Evolutionary conservation across 2,888 invertebrate genomes (phyloP).

Genomic region (Chironomus tentans): DNA sequence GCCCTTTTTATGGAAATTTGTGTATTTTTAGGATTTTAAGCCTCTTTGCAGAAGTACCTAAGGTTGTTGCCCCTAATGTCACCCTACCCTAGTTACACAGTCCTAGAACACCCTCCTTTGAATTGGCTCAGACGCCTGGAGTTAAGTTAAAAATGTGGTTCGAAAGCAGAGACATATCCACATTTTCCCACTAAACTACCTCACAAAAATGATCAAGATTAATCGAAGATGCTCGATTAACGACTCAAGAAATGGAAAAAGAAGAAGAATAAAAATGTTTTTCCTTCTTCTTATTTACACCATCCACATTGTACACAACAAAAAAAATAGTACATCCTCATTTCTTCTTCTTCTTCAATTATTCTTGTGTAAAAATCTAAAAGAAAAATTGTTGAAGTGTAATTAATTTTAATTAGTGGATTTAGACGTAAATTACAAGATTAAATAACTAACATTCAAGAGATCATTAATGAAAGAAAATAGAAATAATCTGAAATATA

Average conservation of each 20-base stretch:
- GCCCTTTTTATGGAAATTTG: too few species aligned
- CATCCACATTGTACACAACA: too few species aligned
- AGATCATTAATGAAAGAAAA: too few species aligned
- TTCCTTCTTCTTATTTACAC: not conserved
- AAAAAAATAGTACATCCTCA: not conserved
- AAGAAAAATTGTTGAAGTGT: slow-evolving; percentile 5
- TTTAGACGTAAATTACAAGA: not conserved
- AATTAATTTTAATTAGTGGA: slow-evolving; percentile 22
- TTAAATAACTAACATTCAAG: not conserved
- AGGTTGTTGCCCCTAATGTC: too few species aligned
- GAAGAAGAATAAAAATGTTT: not conserved
- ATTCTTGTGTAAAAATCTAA: not conserved
- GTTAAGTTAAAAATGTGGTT: too few species aligned
- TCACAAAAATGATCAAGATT: slow-evolving; percentile 9
- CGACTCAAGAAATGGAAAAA: not conserved
- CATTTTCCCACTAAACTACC: not conserved
- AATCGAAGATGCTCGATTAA: slow-evolving; percentile 14
- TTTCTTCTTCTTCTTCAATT: not conserved
- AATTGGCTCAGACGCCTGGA: too few species aligned
- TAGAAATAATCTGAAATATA: too few species aligned
- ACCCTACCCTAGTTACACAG: too few species aligned
- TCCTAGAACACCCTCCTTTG: too few species aligned
- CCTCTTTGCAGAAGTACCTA: too few species aligned
- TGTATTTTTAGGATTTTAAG: too few species aligned
- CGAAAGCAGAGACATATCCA: not conserved